Evolutionary conservation across 2,888 invertebrate genomes (phyloP), one percentile per base, ranked within the genome.

Genomic region (Chrysolina oricalcia): DNA sequence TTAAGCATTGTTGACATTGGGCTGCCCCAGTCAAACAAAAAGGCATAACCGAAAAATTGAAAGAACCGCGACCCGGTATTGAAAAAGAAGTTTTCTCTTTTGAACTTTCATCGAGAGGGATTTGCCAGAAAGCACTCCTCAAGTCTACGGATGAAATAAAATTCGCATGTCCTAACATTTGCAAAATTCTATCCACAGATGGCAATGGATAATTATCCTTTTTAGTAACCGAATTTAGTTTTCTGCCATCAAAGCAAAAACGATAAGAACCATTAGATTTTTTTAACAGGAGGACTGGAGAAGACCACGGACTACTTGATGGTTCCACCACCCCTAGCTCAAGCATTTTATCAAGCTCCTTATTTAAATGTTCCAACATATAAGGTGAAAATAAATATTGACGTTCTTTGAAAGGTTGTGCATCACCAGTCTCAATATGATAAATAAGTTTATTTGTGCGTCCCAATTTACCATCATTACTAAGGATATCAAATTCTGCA

Each of bases 11-110:
- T n/a, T n/a, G n/a, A n/a, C n/a, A n/a, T n/a, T n/a, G n/a, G n/a
- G n/a, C n/a, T n/a, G n/a, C n/a, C n/a, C n/a, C n/a, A n/a, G n/a
- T n/a, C n/a, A n/a, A n/a, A n/a, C n/a, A n/a, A 19, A 59, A 56
- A 21, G 65, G n/a, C 56, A 76, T 81, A 67, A 84, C 83, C n/a
- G 1, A 68, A 2, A 69, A 80, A 81, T 72, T 87, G 86, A 0
- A 62, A 62, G 10, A 62, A 13, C n/a, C 62, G 11, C n/a, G 13
- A 11, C 9, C 35, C 11, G 35, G 17, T 15, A 62, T 35, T n/a
- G 27, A 11, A 19, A 72, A 72, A 70, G 21, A 40, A 64, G 70
- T 56, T 62, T 74, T 70, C 27, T 70, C 65, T 43, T 65, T 73
- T 62, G 59, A 48, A 9, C n/a, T 35, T 19, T 65, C 59, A 21